Evolutionary conservation across 2,888 invertebrate species (phyloP).

Genomic region (Acleris sparsana): DNA sequence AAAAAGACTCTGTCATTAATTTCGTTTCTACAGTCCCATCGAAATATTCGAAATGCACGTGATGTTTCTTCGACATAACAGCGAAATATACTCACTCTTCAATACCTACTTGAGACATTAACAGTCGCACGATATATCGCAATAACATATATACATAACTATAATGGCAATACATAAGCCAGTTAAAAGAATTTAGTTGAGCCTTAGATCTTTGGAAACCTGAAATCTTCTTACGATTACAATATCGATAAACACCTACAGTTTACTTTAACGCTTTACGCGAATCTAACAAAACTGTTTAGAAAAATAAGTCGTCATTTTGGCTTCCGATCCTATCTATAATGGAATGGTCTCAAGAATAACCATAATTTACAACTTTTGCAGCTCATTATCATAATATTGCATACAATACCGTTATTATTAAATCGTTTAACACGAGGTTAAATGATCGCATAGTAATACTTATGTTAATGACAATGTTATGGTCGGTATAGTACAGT

Average conservation of each 20-base stretch:
- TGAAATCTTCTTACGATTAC: slow-evolving; percentile 67
- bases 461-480: slow-evolving; percentile 43
- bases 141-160: slow-evolving; percentile 43
- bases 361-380: slow-evolving; percentile 64
- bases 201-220: slow-evolving; percentile 81
- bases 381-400: slow-evolving; percentile 56
- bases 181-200: slow-evolving; percentile 76
- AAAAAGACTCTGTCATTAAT: slow-evolving; percentile 20
- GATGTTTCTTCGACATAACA: slow-evolving; percentile 35
- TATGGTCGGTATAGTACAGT: slow-evolving; percentile 15
- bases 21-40: slow-evolving; percentile 26
- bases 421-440: slow-evolving; percentile 43
- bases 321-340: slow-evolving; percentile 78
- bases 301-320: slow-evolving; percentile 83
- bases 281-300: slow-evolving; percentile 81
- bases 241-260: slow-evolving; percentile 67
- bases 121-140: slow-evolving; percentile 41
- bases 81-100: slow-evolving; percentile 30
- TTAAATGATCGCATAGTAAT: slow-evolving; percentile 39
- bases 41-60: slow-evolving; percentile 18
- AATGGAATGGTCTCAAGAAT: slow-evolving; percentile 81
- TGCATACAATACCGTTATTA: slow-evolving; percentile 54
- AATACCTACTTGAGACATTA: slow-evolving; percentile 35
- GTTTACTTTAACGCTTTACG: slow-evolving; percentile 71
- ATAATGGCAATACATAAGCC: slow-evolving; percentile 60